A percentile compares a stretch with the other conserved stretches of the same genome.
Evolutionary conservation across 1,140 invertebrate genomes (phyloP).

Genomic region (Hyphantria cunea): DNA sequence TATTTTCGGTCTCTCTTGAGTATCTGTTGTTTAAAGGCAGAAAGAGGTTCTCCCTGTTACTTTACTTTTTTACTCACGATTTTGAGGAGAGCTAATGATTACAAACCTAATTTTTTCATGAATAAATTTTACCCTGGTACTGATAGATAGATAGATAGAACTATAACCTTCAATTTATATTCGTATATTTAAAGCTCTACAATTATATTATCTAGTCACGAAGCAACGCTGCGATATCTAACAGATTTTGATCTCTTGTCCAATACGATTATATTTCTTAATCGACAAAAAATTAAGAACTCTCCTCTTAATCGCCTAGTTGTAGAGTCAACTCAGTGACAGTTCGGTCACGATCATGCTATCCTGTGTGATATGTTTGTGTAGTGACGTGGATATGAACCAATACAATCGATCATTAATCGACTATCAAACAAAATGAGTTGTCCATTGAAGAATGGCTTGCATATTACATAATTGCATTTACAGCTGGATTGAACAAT

Average conservation of each 20-base stretch:
- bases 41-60: too few species aligned
- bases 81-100: too few species aligned
- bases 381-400: conserved; percentile 26
- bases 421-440: conserved; percentile 27
- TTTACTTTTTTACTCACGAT: too few species aligned
- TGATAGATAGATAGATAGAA: too few species aligned
- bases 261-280: conserved; percentile 22
- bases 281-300: conserved; percentile 26
- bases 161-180: too few species aligned
- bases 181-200: too few species aligned
- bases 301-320: conserved; percentile 17
- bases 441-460: conserved; percentile 30
- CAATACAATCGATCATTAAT: conserved; percentile 40
- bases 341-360: conserved; percentile 34
- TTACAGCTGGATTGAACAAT: not conserved
- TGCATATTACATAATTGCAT: conserved; percentile 16
- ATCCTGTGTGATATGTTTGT: conserved; percentile 33
- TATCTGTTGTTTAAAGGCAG: too few species aligned
- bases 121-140: too few species aligned
- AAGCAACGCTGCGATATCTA: conserved; percentile 10
- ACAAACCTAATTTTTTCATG: too few species aligned
- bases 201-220: conserved; percentile 4
- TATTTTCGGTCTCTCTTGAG: too few species aligned
- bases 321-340: conserved; percentile 34
- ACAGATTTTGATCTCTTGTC: conserved; percentile 18